These are phyloP conservation scores for Amazona vittata DNA, from an alignment of 2,113 vertebrate genomes.

Conservation along the genomic window DNA sequence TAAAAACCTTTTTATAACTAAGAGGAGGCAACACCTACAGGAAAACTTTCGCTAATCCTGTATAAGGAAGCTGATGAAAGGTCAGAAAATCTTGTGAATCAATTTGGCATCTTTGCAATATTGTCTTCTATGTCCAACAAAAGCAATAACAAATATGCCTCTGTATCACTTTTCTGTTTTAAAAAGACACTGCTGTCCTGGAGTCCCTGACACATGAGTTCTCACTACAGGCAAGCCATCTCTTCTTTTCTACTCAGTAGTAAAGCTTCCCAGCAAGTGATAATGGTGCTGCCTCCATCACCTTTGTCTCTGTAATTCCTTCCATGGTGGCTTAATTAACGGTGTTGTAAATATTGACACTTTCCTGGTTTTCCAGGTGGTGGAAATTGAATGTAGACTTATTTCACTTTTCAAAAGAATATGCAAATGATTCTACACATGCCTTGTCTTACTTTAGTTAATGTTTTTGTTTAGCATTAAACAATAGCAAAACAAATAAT, in stretches of 20 bases:
- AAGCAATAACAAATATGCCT: neutral
- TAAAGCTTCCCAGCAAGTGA: neutral
- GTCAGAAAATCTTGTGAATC: neutral
- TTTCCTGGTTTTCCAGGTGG: neutral
- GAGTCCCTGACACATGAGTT: neutral
- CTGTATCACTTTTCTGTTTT: neutral
- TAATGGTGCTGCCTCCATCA: neutral
- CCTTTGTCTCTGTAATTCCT: neutral
- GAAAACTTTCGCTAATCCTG: neutral
- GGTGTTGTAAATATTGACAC: neutral
- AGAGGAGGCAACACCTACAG: neutral
- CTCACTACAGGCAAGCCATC: neutral
- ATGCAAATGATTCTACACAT: neutral
- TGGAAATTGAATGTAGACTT: neutral
- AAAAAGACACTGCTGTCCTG: neutral
- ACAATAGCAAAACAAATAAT: neutral
- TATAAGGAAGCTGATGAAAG: neutral
- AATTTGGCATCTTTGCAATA: neutral
- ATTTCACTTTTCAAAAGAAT: neutral
- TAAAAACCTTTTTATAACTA: neutral
- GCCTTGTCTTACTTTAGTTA: neutral
- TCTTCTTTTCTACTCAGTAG: neutral
- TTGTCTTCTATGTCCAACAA: neutral
- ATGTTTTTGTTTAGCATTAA: neutral
- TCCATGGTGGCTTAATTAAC: neutral